Evolutionary conservation across 1,140 invertebrate species (phyloP), one percentile per base, ranked within the genome.

Genomic region (Hetaerina americana): DNA sequence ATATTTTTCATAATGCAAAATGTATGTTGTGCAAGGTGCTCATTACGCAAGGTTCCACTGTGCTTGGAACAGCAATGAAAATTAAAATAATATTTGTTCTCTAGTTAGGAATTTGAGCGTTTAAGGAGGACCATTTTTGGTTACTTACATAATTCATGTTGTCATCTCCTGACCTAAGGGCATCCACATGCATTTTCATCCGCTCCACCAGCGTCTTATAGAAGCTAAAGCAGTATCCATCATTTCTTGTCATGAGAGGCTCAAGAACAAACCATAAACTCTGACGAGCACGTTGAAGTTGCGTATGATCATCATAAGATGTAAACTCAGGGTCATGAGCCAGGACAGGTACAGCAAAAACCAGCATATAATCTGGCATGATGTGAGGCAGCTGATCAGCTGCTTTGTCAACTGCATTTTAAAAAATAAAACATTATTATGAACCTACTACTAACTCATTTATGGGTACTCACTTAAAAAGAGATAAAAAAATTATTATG

Each of bases 261-360:
- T 98, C 96, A 75, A 98, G 81, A 67, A 98, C 88, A 78, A 97
- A 96, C 89, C 92, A 95, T 10, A 98, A 82, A 81, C 95, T 97
- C 76, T 91, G 87, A 76, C 91, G 89, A 74, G 94, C 87, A 28
- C 87, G 82, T 80, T 89, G 89, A 22, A 95, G 84, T 76, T 94
- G 90, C 12, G 85, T 82, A 5, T 90, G 82, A 78, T 94, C 89
- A 74, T 90, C 86, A 78, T 90, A 88, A 73, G 86, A 84, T 26
- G 88, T 90, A 76, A 92, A 95, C 74, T 88, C 86, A 5, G 94
- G 92, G 81, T 96, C 92, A 80, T 98, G 94, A 5, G 95, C 91
- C 18, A 99, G 85, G 28, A 98, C 87, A 69, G 96, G 93, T 69
- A 98, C 90, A 1, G 95, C 92, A 81, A 97, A 98, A 69, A 96